phyloP scores from a whole-genome alignment of 2,113 vertebrate genomes.

The Cyprinus carpio region DNA sequence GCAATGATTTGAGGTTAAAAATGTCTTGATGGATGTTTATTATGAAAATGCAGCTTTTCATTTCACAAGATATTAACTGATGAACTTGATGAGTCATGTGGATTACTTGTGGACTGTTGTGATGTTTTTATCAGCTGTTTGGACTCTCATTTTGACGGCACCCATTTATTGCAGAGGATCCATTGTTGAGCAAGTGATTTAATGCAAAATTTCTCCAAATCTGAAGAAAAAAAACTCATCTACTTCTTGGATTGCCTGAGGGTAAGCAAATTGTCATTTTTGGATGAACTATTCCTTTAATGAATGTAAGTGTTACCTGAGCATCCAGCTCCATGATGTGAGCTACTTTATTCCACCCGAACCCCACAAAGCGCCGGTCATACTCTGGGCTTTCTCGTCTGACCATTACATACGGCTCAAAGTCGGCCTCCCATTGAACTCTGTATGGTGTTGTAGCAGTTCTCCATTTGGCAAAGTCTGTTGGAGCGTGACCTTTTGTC shows the following conservation, averaged over 20 bases:
- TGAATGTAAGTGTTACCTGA: slow-evolving; percentile 77
- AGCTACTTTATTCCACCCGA: slow-evolving; percentile 99
- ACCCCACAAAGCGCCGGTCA: slow-evolving; percentile 95
- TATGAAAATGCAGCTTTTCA: too few relatives aligned
- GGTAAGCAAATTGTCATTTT: not conserved
- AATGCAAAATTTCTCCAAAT: not conserved
- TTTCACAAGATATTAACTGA: too few relatives aligned
- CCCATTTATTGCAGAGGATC: not conserved
- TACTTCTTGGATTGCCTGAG: not conserved
- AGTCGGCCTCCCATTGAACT: slow-evolving; percentile 97
- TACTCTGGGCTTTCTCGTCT: slow-evolving; percentile 92
- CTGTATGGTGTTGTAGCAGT: slow-evolving; percentile 94
- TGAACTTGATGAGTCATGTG: too few relatives aligned
- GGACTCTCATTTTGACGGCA: not conserved
- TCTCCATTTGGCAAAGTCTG: slow-evolving; percentile 98
- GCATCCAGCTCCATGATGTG: slow-evolving; percentile 99
- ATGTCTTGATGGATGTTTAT: too few relatives aligned
- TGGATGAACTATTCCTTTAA: not conserved
- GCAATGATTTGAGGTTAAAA: too few relatives aligned
- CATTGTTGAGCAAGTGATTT: not conserved
- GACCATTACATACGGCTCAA: slow-evolving; percentile 97
- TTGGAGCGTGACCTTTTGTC: slow-evolving; percentile 97
- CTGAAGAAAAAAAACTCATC: not conserved
- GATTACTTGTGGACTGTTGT: not conserved
- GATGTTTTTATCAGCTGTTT: not conserved